A percentile compares a stretch with the other conserved stretches of the same genome.
phyloP scores from a whole-genome alignment of 1,140 invertebrate genomes.

The Probaryconus sp. region DNA sequence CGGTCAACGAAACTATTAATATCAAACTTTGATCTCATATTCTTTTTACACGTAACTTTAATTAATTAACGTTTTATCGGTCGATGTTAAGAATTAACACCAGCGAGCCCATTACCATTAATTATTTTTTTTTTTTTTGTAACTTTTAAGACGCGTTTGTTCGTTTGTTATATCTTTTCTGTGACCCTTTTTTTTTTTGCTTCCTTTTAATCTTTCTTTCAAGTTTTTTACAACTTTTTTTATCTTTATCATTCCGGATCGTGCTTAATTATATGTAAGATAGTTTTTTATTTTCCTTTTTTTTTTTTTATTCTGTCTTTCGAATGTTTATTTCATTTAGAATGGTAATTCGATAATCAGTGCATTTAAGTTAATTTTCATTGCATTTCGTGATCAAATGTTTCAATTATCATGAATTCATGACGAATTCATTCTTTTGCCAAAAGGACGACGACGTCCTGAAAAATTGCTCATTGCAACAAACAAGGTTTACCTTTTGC shows the following conservation, averaged over 20 bases:
- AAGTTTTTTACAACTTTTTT: conserved; percentile 28
- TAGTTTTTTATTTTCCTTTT: no score
- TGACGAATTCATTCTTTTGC: no score
- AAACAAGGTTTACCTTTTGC: conserved; percentile 11
- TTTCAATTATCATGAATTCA: no score
- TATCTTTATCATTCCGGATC: conserved; percentile 4
- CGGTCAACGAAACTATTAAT: conserved; percentile 66
- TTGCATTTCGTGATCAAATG: no score
- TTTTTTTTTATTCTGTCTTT: no score
- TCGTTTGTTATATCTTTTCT: conserved; percentile 58
- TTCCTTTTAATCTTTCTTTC: conserved; percentile 57
- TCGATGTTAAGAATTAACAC: conserved; percentile 67
- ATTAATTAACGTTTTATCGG: conserved; percentile 64
- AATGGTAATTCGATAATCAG: no score
- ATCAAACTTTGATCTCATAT: conserved; percentile 75
- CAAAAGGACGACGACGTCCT: no score
- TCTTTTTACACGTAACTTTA: conserved; percentile 71
- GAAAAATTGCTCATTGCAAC: conserved; percentile 6
- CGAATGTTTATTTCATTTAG: no score
- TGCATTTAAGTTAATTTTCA: no score
- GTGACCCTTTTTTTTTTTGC: conserved; percentile 40
- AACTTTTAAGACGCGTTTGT: conserved; percentile 62
- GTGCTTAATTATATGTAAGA: no score
- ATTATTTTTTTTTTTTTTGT: no score
- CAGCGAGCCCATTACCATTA: conserved; percentile 67